Evolutionary conservation across 2,888 invertebrate genomes (phyloP), one percentile per base, ranked within the genome.

Genomic region (Eupithecia subumbrata): DNA sequence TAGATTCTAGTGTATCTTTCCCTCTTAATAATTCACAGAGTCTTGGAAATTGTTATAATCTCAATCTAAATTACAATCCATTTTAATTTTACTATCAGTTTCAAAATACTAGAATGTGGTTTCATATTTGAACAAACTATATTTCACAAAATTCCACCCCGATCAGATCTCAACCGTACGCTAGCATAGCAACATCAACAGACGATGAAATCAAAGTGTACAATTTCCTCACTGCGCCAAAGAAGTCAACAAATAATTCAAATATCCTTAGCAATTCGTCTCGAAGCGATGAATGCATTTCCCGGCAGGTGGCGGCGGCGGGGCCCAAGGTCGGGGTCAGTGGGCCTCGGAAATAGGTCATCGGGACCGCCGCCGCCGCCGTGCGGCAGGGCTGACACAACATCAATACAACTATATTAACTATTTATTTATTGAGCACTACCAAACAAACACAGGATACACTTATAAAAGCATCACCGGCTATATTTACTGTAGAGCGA

Each of bases 261-360:
- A 22, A 56, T 56, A 60, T 25, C 12, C 25, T 56, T 60, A 60
- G 25, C 60, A 12, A 25, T 60, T 60, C 60, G 25, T 60, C 60
- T 60, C 60, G 25, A 69, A 56, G 69, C 64, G 64, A 72, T 75
- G 69, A 72, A 43, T 76, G 75, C 75, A 76, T 76, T 56, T 56
- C 56, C 43, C 74, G 43, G 43, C 75, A 72, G 75, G 75, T 75
- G 7, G 52, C 11, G n/a, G 52, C 11, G n/a, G 22, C 64, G 64
- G 67, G 72, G 75, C 64, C 37, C 72, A 76, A 76, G 75, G 72
- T 75, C 43, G 64, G 75, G 75, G 75, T 69, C 30, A 75, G 69
- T 69, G 80, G 34, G 2, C 40, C 72, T 75, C 72, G 75, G 69
- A 66, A 69, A 72, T 69, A 72, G 75, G 75, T 75, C 75, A 72